Conservation (phyloP, 2,888 invertebrate genomes). For the Pegoplata infirma region DNA sequence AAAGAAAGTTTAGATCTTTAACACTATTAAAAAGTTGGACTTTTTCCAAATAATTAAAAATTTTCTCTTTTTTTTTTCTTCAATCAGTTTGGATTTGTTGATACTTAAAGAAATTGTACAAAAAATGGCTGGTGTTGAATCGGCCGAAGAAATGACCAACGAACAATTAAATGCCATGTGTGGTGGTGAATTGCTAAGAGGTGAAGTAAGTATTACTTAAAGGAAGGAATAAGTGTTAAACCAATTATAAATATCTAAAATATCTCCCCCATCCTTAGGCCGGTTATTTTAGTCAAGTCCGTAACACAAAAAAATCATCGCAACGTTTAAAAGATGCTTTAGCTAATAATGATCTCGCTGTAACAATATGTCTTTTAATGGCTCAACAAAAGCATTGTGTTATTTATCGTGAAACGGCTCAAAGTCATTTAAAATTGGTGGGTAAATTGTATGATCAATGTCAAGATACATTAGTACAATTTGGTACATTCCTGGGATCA, state of each 20-base stretch:
- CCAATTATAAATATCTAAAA: too few species aligned
- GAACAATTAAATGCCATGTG: conserved; percentile 98
- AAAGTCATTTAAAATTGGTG: conserved; percentile 92
- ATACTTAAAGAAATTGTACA: conserved; percentile 98
- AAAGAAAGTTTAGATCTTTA: too few species aligned
- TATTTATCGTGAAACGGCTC: conserved; percentile 89
- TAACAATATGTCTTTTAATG: conserved; percentile 94
- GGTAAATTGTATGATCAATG: conserved; percentile 94
- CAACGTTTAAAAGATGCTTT: conserved; percentile 96
- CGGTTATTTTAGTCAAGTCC: conserved; percentile 97
- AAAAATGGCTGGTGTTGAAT: conserved; percentile 99
- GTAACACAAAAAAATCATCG: conserved; percentile 97
- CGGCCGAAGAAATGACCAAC: conserved; percentile 95
- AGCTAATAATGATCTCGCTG: conserved; percentile 94
- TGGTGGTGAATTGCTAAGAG: conserved; percentile 95
- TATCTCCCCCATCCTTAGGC: too few species aligned
- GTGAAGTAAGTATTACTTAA: conserved; percentile 92
- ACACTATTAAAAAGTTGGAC: too few species aligned
- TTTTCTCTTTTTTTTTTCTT: too few species aligned
- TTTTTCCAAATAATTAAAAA: too few species aligned
- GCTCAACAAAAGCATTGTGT: conserved; percentile 98
- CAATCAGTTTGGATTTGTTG: conserved; percentile 90
- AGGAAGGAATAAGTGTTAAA: too few species aligned
- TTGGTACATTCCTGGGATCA: conserved; percentile 96
- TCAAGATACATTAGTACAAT: conserved; percentile 98